phyloP scores from a whole-genome alignment of 2,797 vertebrate genomes.

The Myripristis murdjan region DNA sequence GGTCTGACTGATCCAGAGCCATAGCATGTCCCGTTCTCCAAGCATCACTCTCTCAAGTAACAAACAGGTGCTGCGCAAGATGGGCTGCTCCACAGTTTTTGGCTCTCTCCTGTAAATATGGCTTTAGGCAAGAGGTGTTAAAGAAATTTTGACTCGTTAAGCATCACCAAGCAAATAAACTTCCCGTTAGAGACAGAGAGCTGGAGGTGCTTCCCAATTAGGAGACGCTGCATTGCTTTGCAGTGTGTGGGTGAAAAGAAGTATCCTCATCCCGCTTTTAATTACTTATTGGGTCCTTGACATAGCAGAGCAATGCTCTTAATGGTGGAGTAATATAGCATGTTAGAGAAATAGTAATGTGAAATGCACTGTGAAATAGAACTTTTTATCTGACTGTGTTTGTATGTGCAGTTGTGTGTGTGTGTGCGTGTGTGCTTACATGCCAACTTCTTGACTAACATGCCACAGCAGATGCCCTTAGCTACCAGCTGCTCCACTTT shows the following conservation, averaged over 20 bases:
- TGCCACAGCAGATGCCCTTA: slow-evolving; percentile 6
- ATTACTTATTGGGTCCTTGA: background rate
- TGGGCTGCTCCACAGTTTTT: slow-evolving; percentile 62
- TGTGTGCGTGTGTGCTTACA: background rate
- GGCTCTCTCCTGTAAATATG: slow-evolving; percentile 77
- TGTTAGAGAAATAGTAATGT: too few species aligned
- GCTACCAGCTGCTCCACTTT: background rate
- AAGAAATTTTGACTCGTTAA: slow-evolving; percentile 69
- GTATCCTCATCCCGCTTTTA: background rate
- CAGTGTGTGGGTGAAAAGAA: background rate
- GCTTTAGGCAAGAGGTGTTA: slow-evolving; percentile 68
- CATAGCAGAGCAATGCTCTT: background rate
- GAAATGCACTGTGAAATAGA: too few species aligned
- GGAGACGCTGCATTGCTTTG: slow-evolving; percentile 15
- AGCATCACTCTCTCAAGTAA: slow-evolving; percentile 74
- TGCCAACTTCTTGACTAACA: slow-evolving; percentile 5
- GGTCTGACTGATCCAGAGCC: slow-evolving; percentile 60
- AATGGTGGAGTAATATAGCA: background rate
- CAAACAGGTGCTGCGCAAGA: slow-evolving; percentile 73
- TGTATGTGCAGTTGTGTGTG: too few species aligned
- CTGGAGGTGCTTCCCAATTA: slow-evolving; percentile 43
- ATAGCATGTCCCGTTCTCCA: slow-evolving; percentile 65
- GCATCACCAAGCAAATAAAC: slow-evolving; percentile 70
- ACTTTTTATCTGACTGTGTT: too few species aligned
- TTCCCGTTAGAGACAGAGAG: slow-evolving; percentile 16